Evolutionary conservation across 2,888 invertebrate species (phyloP), one percentile per base, ranked within the genome.

Genomic region (Hylaea fasciaria): DNA sequence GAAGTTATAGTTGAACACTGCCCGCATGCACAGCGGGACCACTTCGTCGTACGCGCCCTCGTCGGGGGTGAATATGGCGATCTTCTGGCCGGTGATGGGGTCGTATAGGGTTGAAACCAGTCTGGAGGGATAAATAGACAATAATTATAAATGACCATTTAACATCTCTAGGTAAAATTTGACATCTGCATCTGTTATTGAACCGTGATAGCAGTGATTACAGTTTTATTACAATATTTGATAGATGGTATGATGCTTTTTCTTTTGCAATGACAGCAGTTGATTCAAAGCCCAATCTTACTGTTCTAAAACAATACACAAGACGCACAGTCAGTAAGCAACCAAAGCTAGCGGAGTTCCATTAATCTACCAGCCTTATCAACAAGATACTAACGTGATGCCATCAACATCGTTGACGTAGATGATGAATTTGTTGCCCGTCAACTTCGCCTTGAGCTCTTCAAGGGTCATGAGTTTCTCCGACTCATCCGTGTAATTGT

Each of bases 71-170:
- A 94, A 84, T 43, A 93, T 81, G 0, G 86, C 76, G 2, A 94
- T 79, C 73, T 93, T 93, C 14, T 81, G 78, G 9, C 94, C 94
- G 0, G 85, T 85, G 0, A 69, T 65, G 4, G 75, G 74, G 57
- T 94, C 93, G 74, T 95, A 95, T 2, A 96, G 84, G 2, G 95
- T 94, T 56, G 96, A 93, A 56, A 94, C 88, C 65, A 96, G 85
- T 63, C 96, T 96, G 81, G 1, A 91, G 89, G 66, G 37, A 65
- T 60, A 63, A 59, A 66, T 47, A 40, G 22, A 13, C 13, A 28
- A 10, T 50, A 44, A 52, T n/a, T n/a, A n/a, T n/a, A n/a, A n/a
- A n/a, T n/a, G n/a, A 12, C 11, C 16, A 16, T 11, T 2, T 11
- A 11, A 35, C 35, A 11, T 9, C 35, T 2, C 35, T 2, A 35